Percentiles rank a stretch among this genome's conserved stretches.
Evolutionary conservation across 64 coral and sea anemone genomes (phyloP).

Genomic region (Montipora cactus): DNA sequence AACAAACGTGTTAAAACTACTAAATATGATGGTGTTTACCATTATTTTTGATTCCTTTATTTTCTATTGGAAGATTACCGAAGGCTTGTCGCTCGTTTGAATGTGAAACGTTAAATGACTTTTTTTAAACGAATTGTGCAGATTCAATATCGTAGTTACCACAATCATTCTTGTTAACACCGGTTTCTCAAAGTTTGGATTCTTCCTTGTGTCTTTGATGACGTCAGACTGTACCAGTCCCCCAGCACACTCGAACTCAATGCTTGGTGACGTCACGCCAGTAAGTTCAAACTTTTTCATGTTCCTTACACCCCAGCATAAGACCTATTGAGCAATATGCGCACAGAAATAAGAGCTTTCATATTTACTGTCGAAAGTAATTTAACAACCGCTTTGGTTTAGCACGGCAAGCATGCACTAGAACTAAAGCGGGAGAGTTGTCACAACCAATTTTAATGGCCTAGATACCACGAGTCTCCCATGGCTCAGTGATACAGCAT

Average conservation of each 20-base stretch:
- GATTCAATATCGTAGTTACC: slow-evolving; percentile 29
- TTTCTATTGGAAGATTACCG: no score
- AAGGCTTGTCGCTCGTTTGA: background rate
- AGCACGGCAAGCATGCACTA: no score
- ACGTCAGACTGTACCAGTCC: slow-evolving; percentile 77
- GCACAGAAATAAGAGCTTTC: background rate
- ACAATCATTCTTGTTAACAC: slow-evolving; percentile 86
- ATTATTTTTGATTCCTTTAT: no score
- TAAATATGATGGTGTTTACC: no score
- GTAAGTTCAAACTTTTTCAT: slow-evolving; percentile 92
- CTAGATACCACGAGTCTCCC: no score
- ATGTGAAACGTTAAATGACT: no score
- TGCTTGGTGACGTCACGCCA: slow-evolving; percentile 87
- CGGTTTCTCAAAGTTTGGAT: slow-evolving; percentile 89
- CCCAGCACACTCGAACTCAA: slow-evolving; percentile 93
- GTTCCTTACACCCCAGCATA: slow-evolving; percentile 97
- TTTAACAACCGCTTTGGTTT: background rate
- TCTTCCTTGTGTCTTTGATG: slow-evolving; percentile 89
- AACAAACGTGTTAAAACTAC: no score
- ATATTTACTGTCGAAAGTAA: no score
- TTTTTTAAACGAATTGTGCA: no score
- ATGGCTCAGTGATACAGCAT: no score
- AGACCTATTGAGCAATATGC: slow-evolving; percentile 51
- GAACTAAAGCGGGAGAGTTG: no score
- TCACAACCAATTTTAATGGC: no score